These are phyloP conservation scores for Pterostichus madidus DNA, from an alignment of 2,888 invertebrate species.

Conservation along the genomic window DNA sequence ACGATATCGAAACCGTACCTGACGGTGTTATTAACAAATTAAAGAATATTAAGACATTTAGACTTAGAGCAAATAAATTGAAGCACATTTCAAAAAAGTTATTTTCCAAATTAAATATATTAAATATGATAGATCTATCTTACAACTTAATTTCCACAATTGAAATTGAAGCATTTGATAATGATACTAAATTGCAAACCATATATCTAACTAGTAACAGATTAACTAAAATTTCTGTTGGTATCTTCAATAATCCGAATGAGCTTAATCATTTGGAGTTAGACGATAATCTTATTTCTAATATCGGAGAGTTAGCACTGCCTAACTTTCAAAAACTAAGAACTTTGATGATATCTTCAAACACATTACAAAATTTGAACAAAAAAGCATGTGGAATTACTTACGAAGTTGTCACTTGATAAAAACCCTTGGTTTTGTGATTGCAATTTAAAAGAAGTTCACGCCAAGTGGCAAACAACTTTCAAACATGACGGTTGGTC, in stretches of 20 bases:
- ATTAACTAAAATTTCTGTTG: not conserved
- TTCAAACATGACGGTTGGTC: not conserved
- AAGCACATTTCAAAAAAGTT: not conserved
- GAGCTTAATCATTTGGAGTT: not conserved
- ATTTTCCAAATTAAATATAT: not conserved
- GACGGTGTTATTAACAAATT: not conserved
- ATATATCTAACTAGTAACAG: not conserved
- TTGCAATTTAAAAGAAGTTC: not conserved
- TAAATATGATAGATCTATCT: not conserved
- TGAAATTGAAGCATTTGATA: not conserved
- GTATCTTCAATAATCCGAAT: not conserved
- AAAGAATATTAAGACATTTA: not conserved
- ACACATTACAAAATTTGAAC: not conserved
- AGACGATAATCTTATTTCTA: not conserved
- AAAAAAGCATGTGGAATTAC: not conserved
- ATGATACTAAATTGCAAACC: not conserved
- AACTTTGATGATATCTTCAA: not conserved
- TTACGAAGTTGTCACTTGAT: not conserved
- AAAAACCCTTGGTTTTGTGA: not conserved
- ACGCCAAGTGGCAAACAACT: not conserved
- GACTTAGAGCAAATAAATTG: not conserved
- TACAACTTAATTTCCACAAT: not conserved
- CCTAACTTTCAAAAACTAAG: not conserved
- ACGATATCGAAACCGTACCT: not conserved
- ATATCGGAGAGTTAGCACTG: not conserved